Evolutionary conservation across 2,797 vertebrate genomes (phyloP).

Genomic region (Pangasius larnaudii): DNA sequence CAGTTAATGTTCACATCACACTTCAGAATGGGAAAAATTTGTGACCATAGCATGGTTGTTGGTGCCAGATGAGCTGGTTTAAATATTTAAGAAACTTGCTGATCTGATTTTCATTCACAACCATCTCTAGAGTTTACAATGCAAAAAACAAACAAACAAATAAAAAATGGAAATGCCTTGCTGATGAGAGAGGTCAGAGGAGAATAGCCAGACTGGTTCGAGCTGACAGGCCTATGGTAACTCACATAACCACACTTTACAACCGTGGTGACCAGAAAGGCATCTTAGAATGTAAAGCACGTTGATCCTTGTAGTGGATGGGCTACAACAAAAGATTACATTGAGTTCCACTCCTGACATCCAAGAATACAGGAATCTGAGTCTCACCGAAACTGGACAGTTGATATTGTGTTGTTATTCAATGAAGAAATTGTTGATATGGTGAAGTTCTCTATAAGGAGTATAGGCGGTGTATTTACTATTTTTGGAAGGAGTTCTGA

Average conservation of each 20-base stretch:
- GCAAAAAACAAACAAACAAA: background rate
- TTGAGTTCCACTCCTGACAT: background rate
- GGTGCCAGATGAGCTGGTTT: background rate
- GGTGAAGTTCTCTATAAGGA: background rate
- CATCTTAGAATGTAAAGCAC: background rate
- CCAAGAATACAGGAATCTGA: background rate
- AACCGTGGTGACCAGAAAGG: background rate
- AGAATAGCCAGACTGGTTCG: background rate
- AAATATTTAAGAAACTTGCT: background rate
- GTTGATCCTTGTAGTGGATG: background rate
- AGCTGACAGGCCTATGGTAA: background rate
- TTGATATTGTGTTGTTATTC: background rate
- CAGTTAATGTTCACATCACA: background rate
- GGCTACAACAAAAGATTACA: background rate
- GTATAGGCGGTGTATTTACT: background rate
- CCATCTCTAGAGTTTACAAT: background rate
- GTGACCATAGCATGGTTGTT: background rate
- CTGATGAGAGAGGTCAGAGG: background rate
- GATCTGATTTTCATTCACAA: no score
- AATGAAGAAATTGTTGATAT: background rate
- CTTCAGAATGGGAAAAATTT: background rate
- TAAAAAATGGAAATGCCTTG: background rate
- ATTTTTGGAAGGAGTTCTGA: background rate
- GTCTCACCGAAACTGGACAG: background rate
- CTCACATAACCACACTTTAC: background rate